A percentile compares a stretch with the other conserved stretches of the same genome.
Conservation (phyloP, 2,797 vertebrate genomes). For the Limnodromus scolopaceus region DNA sequence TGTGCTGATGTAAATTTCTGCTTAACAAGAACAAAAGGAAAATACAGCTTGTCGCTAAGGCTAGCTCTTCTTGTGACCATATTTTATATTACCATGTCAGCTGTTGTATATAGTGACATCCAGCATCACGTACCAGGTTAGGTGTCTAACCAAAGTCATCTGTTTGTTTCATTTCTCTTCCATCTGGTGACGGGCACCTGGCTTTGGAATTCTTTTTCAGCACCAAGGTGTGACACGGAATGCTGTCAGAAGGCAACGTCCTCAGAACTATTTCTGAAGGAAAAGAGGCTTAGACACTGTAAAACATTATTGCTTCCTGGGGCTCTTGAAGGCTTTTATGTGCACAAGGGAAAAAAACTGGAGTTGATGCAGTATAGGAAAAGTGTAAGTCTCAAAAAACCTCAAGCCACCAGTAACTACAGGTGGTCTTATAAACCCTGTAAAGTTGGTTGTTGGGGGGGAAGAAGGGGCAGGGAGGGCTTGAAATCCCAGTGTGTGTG, state of each 20-base stretch:
- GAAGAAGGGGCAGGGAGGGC: background rate
- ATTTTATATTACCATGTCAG: conserved; percentile 17
- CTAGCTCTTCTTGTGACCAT: conserved; percentile 1
- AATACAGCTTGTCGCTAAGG: background rate
- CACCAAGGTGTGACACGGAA: background rate
- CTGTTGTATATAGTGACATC: conserved; percentile 44
- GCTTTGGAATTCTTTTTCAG: conserved; percentile 25
- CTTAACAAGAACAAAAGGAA: conserved; percentile 25
- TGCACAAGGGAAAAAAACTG: background rate
- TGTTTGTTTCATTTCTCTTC: conserved; percentile 1
- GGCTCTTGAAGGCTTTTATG: background rate
- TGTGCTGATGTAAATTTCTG: conserved; percentile 45
- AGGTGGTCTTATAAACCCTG: conserved; percentile 4
- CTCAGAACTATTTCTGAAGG: conserved; percentile 28
- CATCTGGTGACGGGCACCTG: conserved; percentile 20
- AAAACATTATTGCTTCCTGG: background rate
- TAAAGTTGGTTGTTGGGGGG: background rate
- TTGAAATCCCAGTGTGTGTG: background rate
- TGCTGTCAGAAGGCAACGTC: background rate
- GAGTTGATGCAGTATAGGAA: conserved; percentile 8
- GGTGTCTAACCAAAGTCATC: conserved; percentile 19
- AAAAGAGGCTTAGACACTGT: background rate
- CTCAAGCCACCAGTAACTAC: background rate
- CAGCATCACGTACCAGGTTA: background rate
- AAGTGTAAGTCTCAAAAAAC: background rate